A percentile compares a stretch with the other conserved stretches of the same genome.
phyloP scores from a whole-genome alignment of 2,797 vertebrate genomes.

The Poeciliopsis turneri region DNA sequence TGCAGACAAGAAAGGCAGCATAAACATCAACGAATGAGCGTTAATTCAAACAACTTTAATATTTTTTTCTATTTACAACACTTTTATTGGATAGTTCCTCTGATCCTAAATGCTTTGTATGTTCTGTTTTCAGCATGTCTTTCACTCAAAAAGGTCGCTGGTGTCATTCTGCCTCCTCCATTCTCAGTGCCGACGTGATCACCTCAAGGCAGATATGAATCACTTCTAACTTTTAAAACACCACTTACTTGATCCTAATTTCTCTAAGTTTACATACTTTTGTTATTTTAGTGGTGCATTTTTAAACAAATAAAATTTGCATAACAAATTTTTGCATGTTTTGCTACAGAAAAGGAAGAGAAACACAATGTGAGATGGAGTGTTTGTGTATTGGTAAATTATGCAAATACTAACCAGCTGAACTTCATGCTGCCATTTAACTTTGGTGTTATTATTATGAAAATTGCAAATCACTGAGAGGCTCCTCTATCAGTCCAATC shows the following conservation, averaged over 20 bases:
- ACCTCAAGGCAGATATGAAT: not conserved
- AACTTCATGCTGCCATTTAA: not conserved
- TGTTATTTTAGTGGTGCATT: not conserved
- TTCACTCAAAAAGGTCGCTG: not conserved
- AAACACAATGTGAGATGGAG: not conserved
- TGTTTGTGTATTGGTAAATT: constrained; percentile 4
- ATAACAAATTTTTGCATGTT: not conserved
- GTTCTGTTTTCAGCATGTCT: not conserved
- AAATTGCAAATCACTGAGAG: not conserved
- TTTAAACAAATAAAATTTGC: not conserved
- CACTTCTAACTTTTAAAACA: not conserved
- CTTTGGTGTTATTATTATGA: not conserved
- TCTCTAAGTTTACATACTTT: not conserved
- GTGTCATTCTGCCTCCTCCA: not conserved
- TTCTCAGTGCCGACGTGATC: not conserved
- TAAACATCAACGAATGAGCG: not conserved
- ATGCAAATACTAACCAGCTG: not conserved
- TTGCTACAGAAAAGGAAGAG: not conserved
- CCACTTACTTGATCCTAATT: not conserved
- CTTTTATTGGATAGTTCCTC: too few species aligned
- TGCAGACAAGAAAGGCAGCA: not conserved
- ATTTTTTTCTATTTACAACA: too few species aligned
- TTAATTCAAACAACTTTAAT: not conserved
- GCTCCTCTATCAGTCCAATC: not conserved
- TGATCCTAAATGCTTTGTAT: too few species aligned